Conservation (phyloP, 2,888 invertebrate species). For the Eristalis intricaria region DNA sequence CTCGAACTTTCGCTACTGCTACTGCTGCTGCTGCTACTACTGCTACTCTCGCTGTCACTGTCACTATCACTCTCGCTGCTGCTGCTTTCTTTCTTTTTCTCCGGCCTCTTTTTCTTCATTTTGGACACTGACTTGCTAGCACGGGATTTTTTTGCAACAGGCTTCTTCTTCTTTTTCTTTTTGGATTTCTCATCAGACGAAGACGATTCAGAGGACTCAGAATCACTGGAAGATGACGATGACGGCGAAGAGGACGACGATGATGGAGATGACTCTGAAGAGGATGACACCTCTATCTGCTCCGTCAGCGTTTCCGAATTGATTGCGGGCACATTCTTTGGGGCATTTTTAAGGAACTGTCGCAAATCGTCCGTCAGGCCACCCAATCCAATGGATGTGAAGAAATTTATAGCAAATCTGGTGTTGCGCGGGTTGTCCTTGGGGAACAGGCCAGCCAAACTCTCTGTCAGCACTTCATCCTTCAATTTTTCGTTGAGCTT, state of each 20-base stretch:
- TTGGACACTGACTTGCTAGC: slow-evolving; percentile 66
- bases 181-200: slow-evolving; percentile 70
- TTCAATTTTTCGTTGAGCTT: slow-evolving; percentile 95
- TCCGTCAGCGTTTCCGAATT: slow-evolving; percentile 79
- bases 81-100: slow-evolving; percentile 71
- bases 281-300: slow-evolving; percentile 63
- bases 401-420: slow-evolving; percentile 98
- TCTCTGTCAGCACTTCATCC: slow-evolving; percentile 92
- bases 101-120: slow-evolving; percentile 68
- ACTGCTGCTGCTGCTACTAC: slow-evolving; percentile 23
- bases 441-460: slow-evolving; percentile 96
- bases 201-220: slow-evolving; percentile 69
- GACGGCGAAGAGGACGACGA: slow-evolving; percentile 64
- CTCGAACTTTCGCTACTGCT: slow-evolving; percentile 35
- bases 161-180: slow-evolving; percentile 72
- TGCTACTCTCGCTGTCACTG: slow-evolving; percentile 64
- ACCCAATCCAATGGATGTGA: slow-evolving; percentile 97
- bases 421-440: slow-evolving; percentile 98
- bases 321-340: slow-evolving; percentile 79
- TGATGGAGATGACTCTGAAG: slow-evolving; percentile 70
- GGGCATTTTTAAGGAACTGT: slow-evolving; percentile 89
- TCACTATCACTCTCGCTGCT: slow-evolving; percentile 51
- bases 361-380: slow-evolving; percentile 96
- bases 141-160: background rate
- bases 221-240: slow-evolving; percentile 63